Evolutionary conservation across 1,140 invertebrate species (phyloP), one percentile per base, ranked within the genome.

Genomic region (Ooceraea biroi): DNA sequence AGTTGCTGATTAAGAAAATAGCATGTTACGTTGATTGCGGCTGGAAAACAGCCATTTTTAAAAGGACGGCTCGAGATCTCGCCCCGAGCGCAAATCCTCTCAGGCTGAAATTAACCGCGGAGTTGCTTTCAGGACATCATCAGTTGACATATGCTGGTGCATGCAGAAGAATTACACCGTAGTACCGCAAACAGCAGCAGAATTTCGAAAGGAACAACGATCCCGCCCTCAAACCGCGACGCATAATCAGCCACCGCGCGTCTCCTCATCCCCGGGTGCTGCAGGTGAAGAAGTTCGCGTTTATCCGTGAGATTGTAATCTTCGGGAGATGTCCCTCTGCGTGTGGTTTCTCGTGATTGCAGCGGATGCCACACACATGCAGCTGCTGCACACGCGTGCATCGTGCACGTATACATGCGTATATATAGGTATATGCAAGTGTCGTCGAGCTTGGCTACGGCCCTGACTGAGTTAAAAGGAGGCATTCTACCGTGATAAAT

Each of bases 401-500:
- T 50, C 22, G 14, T 8, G 19, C 30, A 44, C 41, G 27, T 77
- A 36, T 25, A 2, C n/a, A 36, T 55, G 3, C 57, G 12, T 55
- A 7, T 55, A 22, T 5, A 14, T 17, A 17, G 4, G 14, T 52
- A 3, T 17, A 3, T 52, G 12, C 14, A n/a, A n/a, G 50, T 17
- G 17, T 65, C 36, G 27, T 36, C 19, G 10, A 22, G 57, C 55
- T 44, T 73, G 72, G 48, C 72, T 89, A 84, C 92, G 93, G 91
- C 92, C 92, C 91, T 94, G 93, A 94, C 91, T 91, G 90, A 92
- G 85, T 93, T 92, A 91, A 93, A 91, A 93, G 90, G 86, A 91
- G 88, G 90, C 92, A 92, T 91, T 94, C 92, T 94, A 94, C 86
- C 93, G 91, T 94, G 91, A 92, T 94, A 92, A 93, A 90, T 93